Percentiles rank a stretch among this genome's conserved stretches.
Conservation (phyloP, 2,113 vertebrate species). For the Oncorhynchus gorbuscha region DNA sequence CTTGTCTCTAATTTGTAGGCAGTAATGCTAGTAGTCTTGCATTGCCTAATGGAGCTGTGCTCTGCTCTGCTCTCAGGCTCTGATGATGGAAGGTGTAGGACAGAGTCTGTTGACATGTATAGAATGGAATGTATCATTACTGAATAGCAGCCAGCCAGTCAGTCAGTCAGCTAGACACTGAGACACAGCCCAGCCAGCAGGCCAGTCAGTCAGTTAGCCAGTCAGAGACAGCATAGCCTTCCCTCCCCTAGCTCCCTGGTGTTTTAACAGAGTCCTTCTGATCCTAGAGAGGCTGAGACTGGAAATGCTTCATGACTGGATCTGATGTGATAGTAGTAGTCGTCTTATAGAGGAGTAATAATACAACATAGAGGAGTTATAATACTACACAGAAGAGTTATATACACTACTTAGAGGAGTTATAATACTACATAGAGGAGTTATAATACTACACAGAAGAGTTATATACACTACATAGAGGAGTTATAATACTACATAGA, state of each 20-base stretch:
- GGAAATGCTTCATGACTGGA: neutral
- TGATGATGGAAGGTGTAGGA: constrained; percentile 33
- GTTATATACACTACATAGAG: no score
- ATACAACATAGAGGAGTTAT: no score
- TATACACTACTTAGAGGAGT: no score
- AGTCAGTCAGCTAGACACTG: constrained; percentile 6
- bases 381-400: no score
- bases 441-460: no score
- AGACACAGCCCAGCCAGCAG: constrained; percentile 16
- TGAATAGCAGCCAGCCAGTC: constrained; percentile 42
- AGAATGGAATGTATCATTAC: constrained; percentile 60
- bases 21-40: neutral
- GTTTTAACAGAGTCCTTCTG: neutral
- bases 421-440: no score
- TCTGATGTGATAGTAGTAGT: neutral
- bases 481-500: no score
- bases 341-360: no score
- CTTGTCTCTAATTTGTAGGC: neutral
- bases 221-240: constrained; percentile 25
- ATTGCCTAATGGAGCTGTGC: neutral
- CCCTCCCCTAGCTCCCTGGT: neutral
- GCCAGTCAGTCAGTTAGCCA: constrained; percentile 15
- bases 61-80: neutral
- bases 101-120: constrained; percentile 34
- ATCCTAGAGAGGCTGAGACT: neutral